phyloP scores from a whole-genome alignment of 2,797 vertebrate species.

The Tapera naevia region DNA sequence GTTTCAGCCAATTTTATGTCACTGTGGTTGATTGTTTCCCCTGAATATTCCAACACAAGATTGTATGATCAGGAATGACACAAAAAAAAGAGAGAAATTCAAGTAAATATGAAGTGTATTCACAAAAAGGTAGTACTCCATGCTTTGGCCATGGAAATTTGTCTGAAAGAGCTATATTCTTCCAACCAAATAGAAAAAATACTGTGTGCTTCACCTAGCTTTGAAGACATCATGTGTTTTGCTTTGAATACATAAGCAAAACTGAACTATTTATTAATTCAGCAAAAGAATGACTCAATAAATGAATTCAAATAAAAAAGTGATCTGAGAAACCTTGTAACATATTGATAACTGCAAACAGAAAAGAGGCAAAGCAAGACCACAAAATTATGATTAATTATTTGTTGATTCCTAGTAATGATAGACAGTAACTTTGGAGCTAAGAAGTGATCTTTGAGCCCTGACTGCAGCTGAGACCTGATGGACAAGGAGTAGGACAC shows the following conservation, averaged over 20 bases:
- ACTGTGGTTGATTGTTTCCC: neutral
- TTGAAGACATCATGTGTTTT: neutral
- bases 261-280: neutral
- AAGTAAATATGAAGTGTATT: rapidly evolving
- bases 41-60: neutral
- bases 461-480: neutral
- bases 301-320: neutral
- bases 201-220: neutral
- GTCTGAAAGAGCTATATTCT: neutral
- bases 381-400: rapidly evolving
- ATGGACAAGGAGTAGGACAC: neutral
- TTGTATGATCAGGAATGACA: rapidly evolving
- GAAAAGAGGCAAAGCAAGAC: neutral
- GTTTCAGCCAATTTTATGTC: neutral
- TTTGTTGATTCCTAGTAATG: neutral
- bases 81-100: neutral
- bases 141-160: neutral
- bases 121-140: neutral
- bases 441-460: neutral
- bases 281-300: neutral
- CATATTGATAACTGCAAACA: neutral
- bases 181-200: neutral
- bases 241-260: neutral
- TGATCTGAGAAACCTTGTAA: neutral
- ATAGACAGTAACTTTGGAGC: neutral